Evolutionary conservation across 2,888 invertebrate species (phyloP).

Genomic region (Alsophila aescularia): DNA sequence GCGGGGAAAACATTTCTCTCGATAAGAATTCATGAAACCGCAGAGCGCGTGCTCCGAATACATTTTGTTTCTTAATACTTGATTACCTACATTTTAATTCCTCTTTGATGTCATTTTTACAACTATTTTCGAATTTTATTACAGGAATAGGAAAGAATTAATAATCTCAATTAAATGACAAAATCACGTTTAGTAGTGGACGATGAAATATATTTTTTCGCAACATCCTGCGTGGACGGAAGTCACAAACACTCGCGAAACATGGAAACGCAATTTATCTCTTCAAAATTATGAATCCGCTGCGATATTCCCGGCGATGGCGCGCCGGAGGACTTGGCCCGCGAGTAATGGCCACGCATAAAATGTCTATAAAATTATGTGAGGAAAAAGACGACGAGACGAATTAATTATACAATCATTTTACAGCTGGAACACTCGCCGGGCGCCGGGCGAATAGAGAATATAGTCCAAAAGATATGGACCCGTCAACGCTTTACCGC

Average conservation of each 20-base stretch:
- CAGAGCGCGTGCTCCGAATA: constrained; percentile 4
- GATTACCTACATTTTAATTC: constrained; percentile 12
- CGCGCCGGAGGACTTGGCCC: constrained; percentile 1
- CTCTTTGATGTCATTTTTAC: constrained; percentile 30
- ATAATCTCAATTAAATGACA: constrained; percentile 22
- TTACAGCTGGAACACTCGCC: neutral
- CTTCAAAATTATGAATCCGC: neutral
- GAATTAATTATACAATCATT: constrained; percentile 1
- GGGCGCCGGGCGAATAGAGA: neutral
- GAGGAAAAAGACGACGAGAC: constrained; percentile 2
- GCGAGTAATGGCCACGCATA: neutral
- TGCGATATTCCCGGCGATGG: neutral
- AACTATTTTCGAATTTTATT: constrained; percentile 26
- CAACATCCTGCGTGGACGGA: constrained; percentile 31
- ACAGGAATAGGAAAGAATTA: constrained; percentile 27
- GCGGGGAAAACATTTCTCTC: neutral
- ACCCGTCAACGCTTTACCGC: too few relatives aligned
- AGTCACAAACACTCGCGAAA: constrained; percentile 19
- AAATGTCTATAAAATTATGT: constrained; percentile 8
- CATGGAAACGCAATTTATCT: constrained; percentile 25
- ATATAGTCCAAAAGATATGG: too few relatives aligned
- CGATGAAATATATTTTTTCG: constrained; percentile 22
- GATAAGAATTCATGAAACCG: constrained; percentile 10
- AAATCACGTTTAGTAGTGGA: constrained; percentile 16
- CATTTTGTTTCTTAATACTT: constrained; percentile 5